Evolutionary conservation across 2,888 invertebrate genomes (phyloP), one percentile per base, ranked within the genome.

Genomic region (Leptinotarsa haldemani): DNA sequence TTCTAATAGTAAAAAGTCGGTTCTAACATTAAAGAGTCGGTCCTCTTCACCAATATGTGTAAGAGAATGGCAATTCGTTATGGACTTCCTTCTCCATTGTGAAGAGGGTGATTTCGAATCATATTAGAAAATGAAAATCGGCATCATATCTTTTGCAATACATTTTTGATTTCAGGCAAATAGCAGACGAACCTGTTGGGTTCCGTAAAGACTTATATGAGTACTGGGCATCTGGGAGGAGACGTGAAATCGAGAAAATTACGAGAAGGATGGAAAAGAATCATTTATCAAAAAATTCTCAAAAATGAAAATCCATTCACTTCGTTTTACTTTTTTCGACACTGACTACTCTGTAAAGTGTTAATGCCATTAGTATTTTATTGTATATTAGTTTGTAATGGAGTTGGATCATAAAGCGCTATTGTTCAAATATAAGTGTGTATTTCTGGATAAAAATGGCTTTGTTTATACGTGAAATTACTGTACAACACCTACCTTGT

Each of bases 191-290:
- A n/a, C 50, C 65, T n/a, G 20, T 65, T 15, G 64, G 64, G n/a
- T 65, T 66, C 50, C 48, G 40, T 20, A 56, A 30, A 9, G 61
- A 67, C 18, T 30, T 61, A 18, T 71, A 47, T 20, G 71, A 71
- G 50, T 48, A 61, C 30, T 71, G 71, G 71, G 25, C 18, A 20
- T 22, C 71, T 65, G 71, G 71, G n/a, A 66, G 71, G 48, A 58
- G 40, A 25, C 2, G 1, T 2, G 70, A 70, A 18, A 30, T 70
- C 2, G 65, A 52, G 18, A 53, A 64, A 18, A 70, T 70, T 4
- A 56, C 56, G 13, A 56, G 20, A 22, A 56, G 22, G 15, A 22
- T 56, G 56, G 4, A 13, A 22, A 22, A 4, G 15, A 22, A 15
- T 22, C 4, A 9, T 56, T 20, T 0, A 22, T 22, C 12, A 25